A percentile compares a stretch with the other conserved stretches of the same genome.
phyloP scores from a whole-genome alignment of 2,113 vertebrate genomes.

The Actenoides lindsayi region DNA sequence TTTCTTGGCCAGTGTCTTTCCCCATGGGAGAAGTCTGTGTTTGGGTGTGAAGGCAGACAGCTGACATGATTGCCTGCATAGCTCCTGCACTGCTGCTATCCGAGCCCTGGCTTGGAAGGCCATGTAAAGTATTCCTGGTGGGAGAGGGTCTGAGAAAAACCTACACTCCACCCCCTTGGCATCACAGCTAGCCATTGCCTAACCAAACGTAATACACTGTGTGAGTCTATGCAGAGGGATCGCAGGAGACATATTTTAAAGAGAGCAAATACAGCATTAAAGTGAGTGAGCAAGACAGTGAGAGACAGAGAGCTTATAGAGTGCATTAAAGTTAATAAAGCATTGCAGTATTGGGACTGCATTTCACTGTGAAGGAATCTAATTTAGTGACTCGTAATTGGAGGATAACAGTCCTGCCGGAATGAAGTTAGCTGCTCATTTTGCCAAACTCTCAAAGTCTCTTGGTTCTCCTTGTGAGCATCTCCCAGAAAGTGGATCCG shows the following conservation, averaged over 20 bases:
- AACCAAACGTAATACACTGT: slow-evolving; percentile 21
- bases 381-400: slow-evolving; percentile 69
- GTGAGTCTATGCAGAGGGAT: slow-evolving; percentile 18
- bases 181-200: slow-evolving; percentile 42
- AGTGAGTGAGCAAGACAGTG: slow-evolving; percentile 34
- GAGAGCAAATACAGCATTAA: slow-evolving; percentile 68
- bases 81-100: neutral
- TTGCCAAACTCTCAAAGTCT: slow-evolving; percentile 62
- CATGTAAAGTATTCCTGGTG: neutral
- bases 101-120: neutral
- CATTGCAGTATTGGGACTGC: slow-evolving; percentile 47
- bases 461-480: slow-evolving; percentile 49
- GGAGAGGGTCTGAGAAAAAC: slow-evolving; percentile 15
- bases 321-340: slow-evolving; percentile 74
- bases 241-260: slow-evolving; percentile 52
- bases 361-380: slow-evolving; percentile 66
- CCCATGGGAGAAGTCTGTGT: neutral
- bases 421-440: slow-evolving; percentile 63
- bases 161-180: slow-evolving; percentile 14
- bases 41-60: slow-evolving; percentile 1
- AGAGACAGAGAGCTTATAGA: slow-evolving; percentile 40
- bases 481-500: slow-evolving; percentile 44
- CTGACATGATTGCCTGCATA: neutral
- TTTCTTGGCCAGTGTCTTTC: neutral
- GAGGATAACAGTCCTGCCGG: slow-evolving; percentile 40